A percentile compares a stretch with the other conserved stretches of the same genome.
Conservation (phyloP, 2,888 invertebrate species). For the Tillus elongatus region DNA sequence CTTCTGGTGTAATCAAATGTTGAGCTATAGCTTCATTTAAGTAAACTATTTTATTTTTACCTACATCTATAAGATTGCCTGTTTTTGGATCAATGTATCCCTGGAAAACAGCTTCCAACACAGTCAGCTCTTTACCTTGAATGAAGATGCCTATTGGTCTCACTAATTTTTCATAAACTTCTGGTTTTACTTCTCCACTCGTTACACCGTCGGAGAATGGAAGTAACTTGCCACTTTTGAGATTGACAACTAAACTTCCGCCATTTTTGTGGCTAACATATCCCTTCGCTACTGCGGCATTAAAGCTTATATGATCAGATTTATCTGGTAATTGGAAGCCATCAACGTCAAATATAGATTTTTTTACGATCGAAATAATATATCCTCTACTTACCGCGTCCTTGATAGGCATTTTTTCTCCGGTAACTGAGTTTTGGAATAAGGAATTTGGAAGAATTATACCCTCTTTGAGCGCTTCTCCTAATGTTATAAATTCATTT, state of each 20-base stretch:
- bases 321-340: constrained; percentile 78
- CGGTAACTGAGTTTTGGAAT: constrained; percentile 66
- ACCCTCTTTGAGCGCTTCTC: constrained; percentile 74
- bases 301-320: constrained; percentile 75
- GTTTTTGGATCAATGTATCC: constrained; percentile 81
- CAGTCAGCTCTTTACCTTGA: constrained; percentile 65
- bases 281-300: constrained; percentile 68
- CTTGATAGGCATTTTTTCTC: constrained; percentile 63
- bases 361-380: constrained; percentile 77
- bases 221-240: constrained; percentile 65
- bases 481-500: constrained; percentile 70
- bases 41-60: constrained; percentile 62
- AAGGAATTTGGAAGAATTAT: constrained; percentile 68
- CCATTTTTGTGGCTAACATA: constrained; percentile 65
- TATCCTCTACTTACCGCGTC: constrained; percentile 87
- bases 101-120: constrained; percentile 81
- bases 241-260: constrained; percentile 62
- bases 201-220: constrained; percentile 72
- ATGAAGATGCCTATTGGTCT: constrained; percentile 74
- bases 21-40: constrained; percentile 79
- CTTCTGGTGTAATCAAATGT: constrained; percentile 77
- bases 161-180: constrained; percentile 77
- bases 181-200: constrained; percentile 69
- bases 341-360: constrained; percentile 86
- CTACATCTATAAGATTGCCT: constrained; percentile 72